Conservation (phyloP, 2,888 invertebrate genomes). For the Lagria hirta region DNA sequence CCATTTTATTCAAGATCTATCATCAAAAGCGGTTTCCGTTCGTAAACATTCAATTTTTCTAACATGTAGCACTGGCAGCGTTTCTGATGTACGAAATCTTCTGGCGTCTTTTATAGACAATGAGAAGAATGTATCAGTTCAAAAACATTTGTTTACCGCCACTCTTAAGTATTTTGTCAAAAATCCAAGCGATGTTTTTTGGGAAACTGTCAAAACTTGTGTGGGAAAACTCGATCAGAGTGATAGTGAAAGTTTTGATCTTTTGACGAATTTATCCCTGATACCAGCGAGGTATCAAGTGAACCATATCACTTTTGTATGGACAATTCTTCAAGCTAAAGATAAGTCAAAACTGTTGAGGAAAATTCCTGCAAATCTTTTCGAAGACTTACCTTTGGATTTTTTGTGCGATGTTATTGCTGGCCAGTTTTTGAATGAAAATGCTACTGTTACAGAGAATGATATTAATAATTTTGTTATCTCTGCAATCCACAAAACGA, state of each 20-base stretch:
- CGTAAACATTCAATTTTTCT: slow-evolving; percentile 26
- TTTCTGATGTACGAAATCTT: slow-evolving; percentile 12
- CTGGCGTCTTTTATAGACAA: slow-evolving; percentile 9
- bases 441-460: too few species aligned
- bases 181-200: slow-evolving; percentile 17
- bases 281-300: slow-evolving; percentile 17
- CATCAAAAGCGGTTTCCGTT: slow-evolving; percentile 23
- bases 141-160: slow-evolving; percentile 20
- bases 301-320: slow-evolving; percentile 14
- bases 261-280: not conserved
- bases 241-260: slow-evolving; percentile 10
- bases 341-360: not conserved
- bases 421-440: slow-evolving; percentile 4
- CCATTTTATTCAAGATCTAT: slow-evolving; percentile 10
- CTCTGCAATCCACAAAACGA: not conserved
- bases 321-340: slow-evolving; percentile 11
- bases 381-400: slow-evolving; percentile 1
- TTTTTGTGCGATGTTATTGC: slow-evolving; percentile 5
- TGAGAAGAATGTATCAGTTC: slow-evolving; percentile 26
- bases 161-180: slow-evolving; percentile 24
- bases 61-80: slow-evolving; percentile 12
- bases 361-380: not conserved
- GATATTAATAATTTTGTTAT: slow-evolving; percentile 6
- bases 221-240: slow-evolving; percentile 17
- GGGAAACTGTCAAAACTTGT: slow-evolving; percentile 15